Evolutionary conservation across 2,113 vertebrate species (phyloP).

Genomic region (Notothenia coriiceps): DNA sequence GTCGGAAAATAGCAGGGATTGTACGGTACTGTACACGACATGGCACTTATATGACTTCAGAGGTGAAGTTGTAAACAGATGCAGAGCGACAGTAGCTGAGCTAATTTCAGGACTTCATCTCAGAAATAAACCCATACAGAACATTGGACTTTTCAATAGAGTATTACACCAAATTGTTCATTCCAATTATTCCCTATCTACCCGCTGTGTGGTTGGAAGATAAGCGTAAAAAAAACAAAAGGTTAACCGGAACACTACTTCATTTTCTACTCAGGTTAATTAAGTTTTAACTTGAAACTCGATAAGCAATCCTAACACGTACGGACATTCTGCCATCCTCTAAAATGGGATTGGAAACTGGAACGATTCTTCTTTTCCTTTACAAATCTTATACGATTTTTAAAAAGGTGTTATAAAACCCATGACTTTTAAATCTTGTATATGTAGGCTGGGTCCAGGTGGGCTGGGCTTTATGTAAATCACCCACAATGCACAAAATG

Average conservation of each 20-base stretch:
- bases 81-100: conserved; percentile 49
- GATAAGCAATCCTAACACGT: not conserved
- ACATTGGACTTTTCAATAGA: conserved; percentile 11
- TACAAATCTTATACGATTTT: conserved; percentile 50
- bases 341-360: conserved; percentile 34
- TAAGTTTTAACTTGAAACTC: not conserved
- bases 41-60: conserved; percentile 70
- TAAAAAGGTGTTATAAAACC: conserved; percentile 44
- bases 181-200: not conserved
- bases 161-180: not conserved
- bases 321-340: conserved; percentile 16
- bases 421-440: conserved; percentile 27
- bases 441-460: conserved; percentile 24
- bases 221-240: not conserved
- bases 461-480: conserved; percentile 36
- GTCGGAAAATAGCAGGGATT: conserved; percentile 29
- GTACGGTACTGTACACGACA: conserved; percentile 63
- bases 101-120: conserved; percentile 20
- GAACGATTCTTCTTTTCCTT: conserved; percentile 21
- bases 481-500: conserved; percentile 35
- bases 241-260: not conserved
- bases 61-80: conserved; percentile 75
- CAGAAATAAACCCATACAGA: conserved; percentile 9
- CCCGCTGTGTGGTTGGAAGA: not conserved
- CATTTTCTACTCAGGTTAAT: not conserved